These are phyloP conservation scores for Tubulanus polymorphus DNA, from an alignment of 2,888 invertebrate genomes.

Conservation along the genomic window DNA sequence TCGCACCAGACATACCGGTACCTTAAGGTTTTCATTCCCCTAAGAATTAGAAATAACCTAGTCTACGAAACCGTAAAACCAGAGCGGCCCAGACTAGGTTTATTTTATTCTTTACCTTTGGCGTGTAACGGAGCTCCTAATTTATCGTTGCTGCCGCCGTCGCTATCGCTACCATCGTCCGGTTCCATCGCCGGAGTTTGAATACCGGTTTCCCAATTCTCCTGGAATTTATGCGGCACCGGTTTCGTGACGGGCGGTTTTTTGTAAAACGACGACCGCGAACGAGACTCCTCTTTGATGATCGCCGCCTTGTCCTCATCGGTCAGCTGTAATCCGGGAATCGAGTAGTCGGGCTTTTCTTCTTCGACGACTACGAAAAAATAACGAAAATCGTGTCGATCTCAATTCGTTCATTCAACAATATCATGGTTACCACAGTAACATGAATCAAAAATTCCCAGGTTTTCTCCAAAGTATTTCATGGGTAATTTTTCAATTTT, in stretches of 20 bases:
- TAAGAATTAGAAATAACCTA: no score
- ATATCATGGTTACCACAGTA: not conserved
- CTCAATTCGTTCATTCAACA: not conserved
- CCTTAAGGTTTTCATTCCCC: no score
- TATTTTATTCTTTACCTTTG: no score
- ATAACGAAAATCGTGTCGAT: not conserved
- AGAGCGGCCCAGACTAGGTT: no score
- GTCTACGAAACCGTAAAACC: no score
- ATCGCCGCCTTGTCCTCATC: conserved; percentile 29
- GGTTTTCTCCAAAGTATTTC: no score
- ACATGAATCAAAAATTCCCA: no score
- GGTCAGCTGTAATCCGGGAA: conserved; percentile 45
- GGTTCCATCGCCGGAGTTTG: conserved; percentile 8
- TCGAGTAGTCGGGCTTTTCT: conserved; percentile 33
- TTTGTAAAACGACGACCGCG: conserved; percentile 28
- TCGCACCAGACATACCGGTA: no score
- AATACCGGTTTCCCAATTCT: conserved; percentile 69
- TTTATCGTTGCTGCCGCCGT: no score
- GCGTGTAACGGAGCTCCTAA: no score
- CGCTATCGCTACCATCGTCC: no score
- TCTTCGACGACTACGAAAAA: conserved; percentile 15
- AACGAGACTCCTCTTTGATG: conserved; percentile 24
- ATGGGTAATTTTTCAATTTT: no score
- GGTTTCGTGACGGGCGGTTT: conserved; percentile 90
- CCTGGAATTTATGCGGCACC: conserved; percentile 92